Evolutionary conservation across 1,140 invertebrate species (phyloP).

Genomic region (Drosophila equinoxialis): DNA sequence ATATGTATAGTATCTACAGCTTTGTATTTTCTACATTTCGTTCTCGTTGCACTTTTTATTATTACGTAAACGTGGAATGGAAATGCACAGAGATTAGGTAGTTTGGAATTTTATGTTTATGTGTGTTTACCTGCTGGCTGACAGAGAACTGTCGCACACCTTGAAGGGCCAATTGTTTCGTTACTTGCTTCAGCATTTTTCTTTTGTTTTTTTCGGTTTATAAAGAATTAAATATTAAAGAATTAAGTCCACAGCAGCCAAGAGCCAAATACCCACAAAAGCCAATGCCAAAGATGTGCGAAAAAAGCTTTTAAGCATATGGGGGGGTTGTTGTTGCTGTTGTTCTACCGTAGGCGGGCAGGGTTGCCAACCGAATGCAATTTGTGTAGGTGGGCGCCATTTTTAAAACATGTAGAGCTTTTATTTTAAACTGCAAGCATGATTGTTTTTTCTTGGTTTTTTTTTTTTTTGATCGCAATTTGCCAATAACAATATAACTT

Average conservation of each 20-base stretch:
- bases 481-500: constrained; percentile 8
- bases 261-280: constrained; percentile 52
- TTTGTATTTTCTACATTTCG: not conserved
- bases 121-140: constrained; percentile 70
- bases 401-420: constrained; percentile 22
- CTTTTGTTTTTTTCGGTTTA: constrained; percentile 34
- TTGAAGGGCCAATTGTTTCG: constrained; percentile 80
- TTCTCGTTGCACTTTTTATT: constrained; percentile 34
- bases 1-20: not conserved
- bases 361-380: not conserved
- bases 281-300: constrained; percentile 18
- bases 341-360: constrained; percentile 16
- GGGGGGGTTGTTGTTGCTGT: constrained; percentile 18
- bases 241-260: constrained; percentile 54
- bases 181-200: constrained; percentile 82
- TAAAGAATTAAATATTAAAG: constrained; percentile 52
- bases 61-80: constrained; percentile 64
- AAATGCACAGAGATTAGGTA: constrained; percentile 15
- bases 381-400: not conserved
- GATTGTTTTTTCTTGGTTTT: not conserved
- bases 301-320: constrained; percentile 37
- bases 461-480: constrained; percentile 16
- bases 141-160: constrained; percentile 77
- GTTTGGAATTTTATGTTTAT: constrained; percentile 1
- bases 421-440: constrained; percentile 3